Evolutionary conservation across 2,888 invertebrate genomes (phyloP).

Genomic region (Drosophila longiperda): DNA sequence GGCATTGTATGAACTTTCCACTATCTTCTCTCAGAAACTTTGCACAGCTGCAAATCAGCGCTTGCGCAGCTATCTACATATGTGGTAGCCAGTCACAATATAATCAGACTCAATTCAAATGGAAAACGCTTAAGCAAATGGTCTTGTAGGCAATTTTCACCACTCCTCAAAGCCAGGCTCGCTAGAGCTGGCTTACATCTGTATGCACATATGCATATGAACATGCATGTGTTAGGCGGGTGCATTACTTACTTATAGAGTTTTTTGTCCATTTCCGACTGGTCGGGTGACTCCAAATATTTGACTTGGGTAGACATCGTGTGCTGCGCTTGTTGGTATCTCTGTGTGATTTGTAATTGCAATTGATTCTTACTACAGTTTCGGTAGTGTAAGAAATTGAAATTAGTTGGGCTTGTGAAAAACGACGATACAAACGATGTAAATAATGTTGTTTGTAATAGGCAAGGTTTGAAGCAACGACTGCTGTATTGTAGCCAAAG

Average conservation of each 20-base stretch:
- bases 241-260: constrained; percentile 88
- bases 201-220: background rate
- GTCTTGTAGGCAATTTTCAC: background rate
- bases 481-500: constrained; percentile 33
- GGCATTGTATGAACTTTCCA: background rate
- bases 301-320: constrained; percentile 62
- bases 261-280: constrained; percentile 92
- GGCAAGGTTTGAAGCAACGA: constrained; percentile 35
- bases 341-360: background rate
- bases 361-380: background rate
- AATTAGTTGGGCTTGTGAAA: constrained; percentile 23
- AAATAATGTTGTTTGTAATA: background rate
- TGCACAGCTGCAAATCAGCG: background rate
- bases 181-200: background rate
- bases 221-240: background rate
- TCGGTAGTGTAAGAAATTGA: background rate
- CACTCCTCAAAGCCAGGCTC: background rate
- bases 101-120: background rate
- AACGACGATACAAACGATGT: constrained; percentile 11
- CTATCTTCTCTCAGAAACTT: background rate
- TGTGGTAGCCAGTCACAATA: background rate
- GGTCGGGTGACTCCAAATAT: constrained; percentile 87
- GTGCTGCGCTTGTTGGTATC: background rate
- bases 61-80: background rate
- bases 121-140: background rate